Evolutionary conservation across 2,888 invertebrate genomes (phyloP).

Genomic region (Chamaedrilus cognettii): DNA sequence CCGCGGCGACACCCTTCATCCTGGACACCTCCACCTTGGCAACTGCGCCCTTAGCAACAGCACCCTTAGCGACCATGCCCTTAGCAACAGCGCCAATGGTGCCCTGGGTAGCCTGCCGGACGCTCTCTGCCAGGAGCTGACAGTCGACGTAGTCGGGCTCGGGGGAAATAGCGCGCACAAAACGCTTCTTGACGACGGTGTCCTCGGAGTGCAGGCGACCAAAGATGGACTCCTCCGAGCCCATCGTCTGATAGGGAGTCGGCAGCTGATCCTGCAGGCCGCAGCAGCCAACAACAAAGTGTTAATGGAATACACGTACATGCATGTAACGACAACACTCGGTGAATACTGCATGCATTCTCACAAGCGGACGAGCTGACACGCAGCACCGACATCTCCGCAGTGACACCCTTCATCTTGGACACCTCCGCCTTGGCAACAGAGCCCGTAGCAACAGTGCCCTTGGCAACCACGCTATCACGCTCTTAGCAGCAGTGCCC

Average conservation of each 20-base stretch:
- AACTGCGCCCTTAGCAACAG: neutral
- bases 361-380: too few species aligned
- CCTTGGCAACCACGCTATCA: too few species aligned
- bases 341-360: too few species aligned
- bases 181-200: neutral
- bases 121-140: neutral
- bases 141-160: constrained; percentile 6
- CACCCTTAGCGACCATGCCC: neutral
- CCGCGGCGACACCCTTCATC: neutral
- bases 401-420: neutral
- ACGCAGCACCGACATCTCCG: too few species aligned
- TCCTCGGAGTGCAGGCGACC: neutral
- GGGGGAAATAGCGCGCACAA: neutral
- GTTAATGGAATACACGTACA: too few species aligned
- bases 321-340: too few species aligned
- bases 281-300: too few species aligned
- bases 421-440: neutral
- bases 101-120: neutral
- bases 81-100: neutral
- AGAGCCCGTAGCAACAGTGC: too few species aligned
- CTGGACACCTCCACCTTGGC: neutral
- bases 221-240: constrained; percentile 3
- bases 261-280: neutral
- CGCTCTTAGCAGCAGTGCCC: too few species aligned
- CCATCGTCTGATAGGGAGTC: constrained; percentile 1